Percentiles rank a stretch among this genome's conserved stretches.
Evolutionary conservation across 92 coral and sea anemone species (phyloP).

Genomic region (Muricea muricata): DNA sequence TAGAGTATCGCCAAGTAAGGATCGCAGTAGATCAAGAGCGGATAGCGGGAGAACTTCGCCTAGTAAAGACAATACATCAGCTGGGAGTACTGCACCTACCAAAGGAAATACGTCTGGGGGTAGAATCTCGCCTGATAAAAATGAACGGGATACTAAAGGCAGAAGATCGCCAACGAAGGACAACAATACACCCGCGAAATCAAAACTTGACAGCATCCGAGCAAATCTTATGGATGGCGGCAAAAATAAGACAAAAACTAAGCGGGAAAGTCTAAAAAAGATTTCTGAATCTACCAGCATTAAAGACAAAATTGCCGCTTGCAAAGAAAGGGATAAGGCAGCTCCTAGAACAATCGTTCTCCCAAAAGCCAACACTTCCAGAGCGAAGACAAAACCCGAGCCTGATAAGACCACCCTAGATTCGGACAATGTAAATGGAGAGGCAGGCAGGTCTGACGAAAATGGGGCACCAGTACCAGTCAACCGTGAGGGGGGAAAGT

Average conservation of each 20-base stretch:
- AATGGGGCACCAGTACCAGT: not conserved
- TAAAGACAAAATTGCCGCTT: constrained; percentile 38
- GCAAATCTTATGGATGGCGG: constrained; percentile 19
- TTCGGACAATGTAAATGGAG: not conserved
- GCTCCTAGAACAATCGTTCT: constrained; percentile 6
- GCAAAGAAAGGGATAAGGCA: constrained; percentile 21
- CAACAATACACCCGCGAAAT: not conserved
- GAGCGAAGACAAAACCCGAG: constrained; percentile 37
- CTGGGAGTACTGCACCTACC: not conserved
- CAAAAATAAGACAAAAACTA: constrained; percentile 2
- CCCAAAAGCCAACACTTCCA: too few relatives aligned
- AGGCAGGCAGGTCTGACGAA: not conserved
- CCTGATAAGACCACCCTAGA: constrained; percentile 23
- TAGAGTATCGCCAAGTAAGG: constrained; percentile 24
- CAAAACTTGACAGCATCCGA: constrained; percentile 32
- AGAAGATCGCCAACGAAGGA: constrained; percentile 17
- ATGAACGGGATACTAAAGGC: constrained; percentile 22
- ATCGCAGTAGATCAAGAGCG: constrained; percentile 20
- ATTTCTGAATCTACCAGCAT: constrained; percentile 16
- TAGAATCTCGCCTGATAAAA: constrained; percentile 9
- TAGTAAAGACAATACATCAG: not conserved
- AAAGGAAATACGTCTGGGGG: constrained; percentile 1
- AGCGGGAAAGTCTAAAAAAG: constrained; percentile 32
- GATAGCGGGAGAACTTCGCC: not conserved
- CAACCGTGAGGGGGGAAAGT: constrained; percentile 20